phyloP scores from a whole-genome alignment of 2,888 invertebrate genomes.

The Oasisia sp. region DNA sequence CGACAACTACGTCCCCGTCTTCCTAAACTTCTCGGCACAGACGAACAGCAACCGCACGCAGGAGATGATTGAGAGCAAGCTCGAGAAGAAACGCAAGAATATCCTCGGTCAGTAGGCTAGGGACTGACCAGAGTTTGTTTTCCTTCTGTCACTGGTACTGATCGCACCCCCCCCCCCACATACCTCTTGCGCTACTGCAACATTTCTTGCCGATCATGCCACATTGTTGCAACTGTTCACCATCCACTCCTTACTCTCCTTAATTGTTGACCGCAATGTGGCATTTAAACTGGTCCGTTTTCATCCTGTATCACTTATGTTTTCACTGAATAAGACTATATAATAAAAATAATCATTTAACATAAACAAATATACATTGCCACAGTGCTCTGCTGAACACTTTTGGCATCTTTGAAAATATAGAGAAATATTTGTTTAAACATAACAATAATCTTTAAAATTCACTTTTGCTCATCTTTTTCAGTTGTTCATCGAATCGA shows the following conservation, averaged over 20 bases:
- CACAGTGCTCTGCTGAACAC: not conserved
- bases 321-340: not conserved
- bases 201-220: too few species aligned
- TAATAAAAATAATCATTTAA: not conserved
- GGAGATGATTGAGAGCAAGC: constrained; percentile 85
- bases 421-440: not conserved
- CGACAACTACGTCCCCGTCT: constrained; percentile 77
- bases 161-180: too few species aligned
- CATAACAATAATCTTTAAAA: not conserved
- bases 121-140: too few species aligned
- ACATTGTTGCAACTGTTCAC: too few species aligned
- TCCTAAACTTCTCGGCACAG: constrained; percentile 91
- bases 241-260: too few species aligned
- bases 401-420: not conserved
- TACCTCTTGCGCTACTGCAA: too few species aligned
- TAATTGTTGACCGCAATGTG: too few species aligned
- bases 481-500: not conserved
- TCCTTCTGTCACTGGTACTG: too few species aligned
- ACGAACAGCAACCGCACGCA: constrained; percentile 84
- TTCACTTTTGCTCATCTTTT: not conserved
- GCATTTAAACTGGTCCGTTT: too few species aligned
- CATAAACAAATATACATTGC: not conserved
- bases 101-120: constrained; percentile 33
- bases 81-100: constrained; percentile 83
- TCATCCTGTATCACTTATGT: too few species aligned